Conservation (phyloP, 2,888 invertebrate genomes). For the Alentia gelatinosa region DNA sequence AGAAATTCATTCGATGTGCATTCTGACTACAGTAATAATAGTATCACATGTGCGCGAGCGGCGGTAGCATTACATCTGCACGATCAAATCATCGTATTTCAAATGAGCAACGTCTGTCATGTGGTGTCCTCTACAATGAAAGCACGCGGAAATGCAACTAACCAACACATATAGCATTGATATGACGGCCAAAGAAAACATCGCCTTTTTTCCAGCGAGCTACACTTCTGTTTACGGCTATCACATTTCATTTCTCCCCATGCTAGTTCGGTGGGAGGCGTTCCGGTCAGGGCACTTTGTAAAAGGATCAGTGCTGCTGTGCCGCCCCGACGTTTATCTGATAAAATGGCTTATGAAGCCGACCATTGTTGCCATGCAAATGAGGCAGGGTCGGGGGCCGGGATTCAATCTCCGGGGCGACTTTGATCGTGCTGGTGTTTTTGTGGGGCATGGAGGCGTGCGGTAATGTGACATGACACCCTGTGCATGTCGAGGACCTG, state of each 20-base stretch:
- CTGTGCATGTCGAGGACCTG: neutral
- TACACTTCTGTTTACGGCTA: constrained; percentile 3
- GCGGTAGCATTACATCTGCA: neutral
- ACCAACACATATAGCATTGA: neutral
- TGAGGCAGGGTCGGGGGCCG: neutral
- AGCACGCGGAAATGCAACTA: neutral
- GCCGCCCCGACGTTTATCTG: neutral
- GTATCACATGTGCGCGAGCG: neutral
- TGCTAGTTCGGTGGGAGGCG: neutral
- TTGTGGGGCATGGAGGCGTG: neutral
- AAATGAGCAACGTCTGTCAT: neutral
- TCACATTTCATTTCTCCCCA: constrained; percentile 30
- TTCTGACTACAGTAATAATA: neutral
- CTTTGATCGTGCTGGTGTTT: neutral
- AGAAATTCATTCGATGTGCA: neutral
- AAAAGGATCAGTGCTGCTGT: constrained; percentile 4
- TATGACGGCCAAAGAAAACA: neutral
- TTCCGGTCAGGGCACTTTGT: constrained; percentile 15
- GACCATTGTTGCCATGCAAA: neutral
- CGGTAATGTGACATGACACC: constrained; percentile 19
- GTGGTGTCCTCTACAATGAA: neutral
- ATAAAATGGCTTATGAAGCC: neutral
- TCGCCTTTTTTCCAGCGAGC: neutral
- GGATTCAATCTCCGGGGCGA: neutral
- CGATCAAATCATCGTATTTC: neutral